Base-by-base conservation (phyloP, 2,797 vertebrate species). In the Serranus cabrilla region DNA sequence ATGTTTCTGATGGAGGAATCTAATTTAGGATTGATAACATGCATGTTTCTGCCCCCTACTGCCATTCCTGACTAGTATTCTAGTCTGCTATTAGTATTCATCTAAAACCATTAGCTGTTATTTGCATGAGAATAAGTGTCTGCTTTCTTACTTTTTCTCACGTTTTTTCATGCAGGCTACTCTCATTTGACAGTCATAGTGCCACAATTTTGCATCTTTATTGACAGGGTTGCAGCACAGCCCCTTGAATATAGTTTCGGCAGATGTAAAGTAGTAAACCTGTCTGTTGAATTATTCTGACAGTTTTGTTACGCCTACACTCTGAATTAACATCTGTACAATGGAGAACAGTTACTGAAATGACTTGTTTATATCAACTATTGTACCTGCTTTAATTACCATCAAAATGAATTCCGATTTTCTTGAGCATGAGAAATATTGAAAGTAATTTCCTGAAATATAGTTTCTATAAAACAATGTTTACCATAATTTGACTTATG, bases 41-140 rank as follows among this genome's bases (percentile, higher is more conserved):
- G 50, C n/a, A 40, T 7, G 20, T 20, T 68, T 20, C 40, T 54
- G n/a, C 40, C 47, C 27, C 56, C 49, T 14, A 11, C 31, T 55
- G n/a, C 25, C 20, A 10, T 56, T 18, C 2, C 45, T 37, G 50
- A 31, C 10, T 9, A 34, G 5, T 9, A 34, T 34, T 66, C 37
- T 63, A 9, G 34, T 37, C 17, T 31, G 3, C 10, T 50, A 52
- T 66, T 75, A 25, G n/a, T 66, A 74, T 87, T 81, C 57, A 75
- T 50, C 5, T 76, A 68, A 82, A 84, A 55, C 81, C 55, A 78
- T 77, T 80, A 61, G 56, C 20, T 52, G 12, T 42, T 78, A 81
- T 87, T 83, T 80, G 66, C 84, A 81, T 89, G 43, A 82, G 65
- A 84, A 88, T 78, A 73, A 12, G 17, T 3, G 16, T 81, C 61